A percentile compares a stretch with the other conserved stretches of the same genome.
Evolutionary conservation across 2,888 invertebrate species (phyloP).

Genomic region (Chymomyza caudatula): DNA sequence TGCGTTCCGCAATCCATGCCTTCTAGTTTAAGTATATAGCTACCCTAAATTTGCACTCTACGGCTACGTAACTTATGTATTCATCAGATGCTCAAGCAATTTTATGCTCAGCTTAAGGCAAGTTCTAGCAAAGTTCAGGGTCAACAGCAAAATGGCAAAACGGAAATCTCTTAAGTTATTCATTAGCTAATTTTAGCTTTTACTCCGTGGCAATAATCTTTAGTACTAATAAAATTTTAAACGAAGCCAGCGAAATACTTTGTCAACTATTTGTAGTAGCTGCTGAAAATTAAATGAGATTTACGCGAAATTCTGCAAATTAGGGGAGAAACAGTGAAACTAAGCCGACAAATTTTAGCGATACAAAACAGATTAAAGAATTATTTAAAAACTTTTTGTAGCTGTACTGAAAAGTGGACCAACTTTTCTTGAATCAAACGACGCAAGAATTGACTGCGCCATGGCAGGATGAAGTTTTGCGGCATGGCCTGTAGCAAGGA

Average conservation of each 20-base stretch:
- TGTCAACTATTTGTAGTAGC: neutral
- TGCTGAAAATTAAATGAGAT: neutral
- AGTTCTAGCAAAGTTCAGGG: conserved; percentile 43
- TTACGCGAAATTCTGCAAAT: neutral
- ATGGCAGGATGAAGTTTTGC: conserved; percentile 45
- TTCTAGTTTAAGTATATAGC: too few species aligned
- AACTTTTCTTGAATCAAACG: conserved; percentile 67
- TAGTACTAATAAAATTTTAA: neutral
- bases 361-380: conserved; percentile 54
- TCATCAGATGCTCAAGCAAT: neutral
- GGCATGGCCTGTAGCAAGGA: conserved; percentile 43
- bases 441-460: conserved; percentile 63
- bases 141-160: conserved; percentile 54
- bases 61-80: neutral
- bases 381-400: conserved; percentile 31
- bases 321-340: conserved; percentile 14
- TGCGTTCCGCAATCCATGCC: too few species aligned
- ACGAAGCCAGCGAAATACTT: neutral
- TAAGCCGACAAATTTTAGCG: conserved; percentile 34
- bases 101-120: neutral
- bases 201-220: neutral
- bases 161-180: conserved; percentile 55
- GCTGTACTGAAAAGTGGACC: conserved; percentile 42
- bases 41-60: neutral
- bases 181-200: conserved; percentile 18